phyloP scores from a whole-genome alignment of 2,113 vertebrate genomes.

The Orientallactaga bullata region DNA sequence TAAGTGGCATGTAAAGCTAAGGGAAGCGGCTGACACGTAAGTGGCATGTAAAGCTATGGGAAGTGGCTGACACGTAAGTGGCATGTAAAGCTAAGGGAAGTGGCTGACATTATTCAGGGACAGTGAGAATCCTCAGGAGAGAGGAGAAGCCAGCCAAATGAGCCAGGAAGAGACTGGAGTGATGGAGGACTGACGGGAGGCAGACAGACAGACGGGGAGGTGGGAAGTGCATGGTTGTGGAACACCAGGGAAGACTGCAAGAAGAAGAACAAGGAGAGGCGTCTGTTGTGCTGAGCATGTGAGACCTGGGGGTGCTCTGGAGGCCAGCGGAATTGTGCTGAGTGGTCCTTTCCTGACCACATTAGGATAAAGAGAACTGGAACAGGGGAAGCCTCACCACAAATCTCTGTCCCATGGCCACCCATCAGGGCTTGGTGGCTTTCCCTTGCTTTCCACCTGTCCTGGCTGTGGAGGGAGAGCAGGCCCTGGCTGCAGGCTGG shows the following conservation, averaged over 20 bases:
- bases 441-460: neutral
- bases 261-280: neutral
- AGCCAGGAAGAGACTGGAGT: neutral
- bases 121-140: neutral
- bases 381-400: neutral
- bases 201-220: too few species aligned
- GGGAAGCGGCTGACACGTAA: too few species aligned
- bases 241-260: neutral
- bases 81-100: neutral
- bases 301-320: neutral
- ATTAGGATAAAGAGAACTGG: neutral
- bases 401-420: neutral
- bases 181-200: neutral
- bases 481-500: neutral
- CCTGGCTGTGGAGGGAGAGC: rapidly evolving
- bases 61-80: neutral
- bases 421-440: neutral
- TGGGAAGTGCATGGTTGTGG: neutral
- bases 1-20: too few species aligned
- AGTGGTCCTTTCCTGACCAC: neutral
- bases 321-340: neutral
- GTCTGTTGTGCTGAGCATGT: neutral
- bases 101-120: neutral
- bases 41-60: too few species aligned
- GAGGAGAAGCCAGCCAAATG: neutral